Evolutionary conservation across 2,113 vertebrate species (phyloP), one percentile per base, ranked within the genome.

Genomic region (Smithornis capensis): DNA sequence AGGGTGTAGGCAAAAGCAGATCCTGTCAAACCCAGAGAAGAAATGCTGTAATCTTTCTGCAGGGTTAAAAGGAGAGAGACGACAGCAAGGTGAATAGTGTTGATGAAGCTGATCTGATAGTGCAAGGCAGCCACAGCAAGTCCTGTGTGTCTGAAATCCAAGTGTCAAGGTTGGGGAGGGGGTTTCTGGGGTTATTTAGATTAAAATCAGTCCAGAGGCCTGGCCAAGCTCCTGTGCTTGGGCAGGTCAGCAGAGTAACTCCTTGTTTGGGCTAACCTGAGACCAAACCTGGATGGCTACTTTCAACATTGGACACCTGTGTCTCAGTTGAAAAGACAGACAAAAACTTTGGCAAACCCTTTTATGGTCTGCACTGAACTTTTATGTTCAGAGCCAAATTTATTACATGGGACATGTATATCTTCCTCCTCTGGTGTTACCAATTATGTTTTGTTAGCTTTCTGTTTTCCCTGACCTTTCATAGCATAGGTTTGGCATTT

Each of bases 1-100:
- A 84, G 64, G 44, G 33, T 85, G 45, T 79, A 94, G 96, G 44
- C 60, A 87, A 89, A 94, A 63, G n/a, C 9, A 4, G 28, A 60
- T 53, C 38, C 70, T 64, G 75, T 21, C 73, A 79, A 93, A 75
- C 76, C 40, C 55, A 53, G 76, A 79, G 69, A 57, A 70, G 52
- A 86, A 95, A 78, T 0, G 0, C 45, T 52, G 14, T 22, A 42
- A 80, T 74, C 45, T 59, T 74, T 42, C 70, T 56, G n/a, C 24
- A 56, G 44, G 38, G 44, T 40, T 91, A 67, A 63, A 77, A 77
- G 42, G 38, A 65, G 57, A 52, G 29, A 42, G 64, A 22, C 12
- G 37, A 68, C 28, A 83, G 71, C 62, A 42, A 87, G 67, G 82
- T 76, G 45, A 42, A 79, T 17, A 8, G 35, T 31, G 15, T 40